These are phyloP conservation scores for Patella depressa DNA, from an alignment of 2,888 invertebrate genomes.

Conservation along the genomic window DNA sequence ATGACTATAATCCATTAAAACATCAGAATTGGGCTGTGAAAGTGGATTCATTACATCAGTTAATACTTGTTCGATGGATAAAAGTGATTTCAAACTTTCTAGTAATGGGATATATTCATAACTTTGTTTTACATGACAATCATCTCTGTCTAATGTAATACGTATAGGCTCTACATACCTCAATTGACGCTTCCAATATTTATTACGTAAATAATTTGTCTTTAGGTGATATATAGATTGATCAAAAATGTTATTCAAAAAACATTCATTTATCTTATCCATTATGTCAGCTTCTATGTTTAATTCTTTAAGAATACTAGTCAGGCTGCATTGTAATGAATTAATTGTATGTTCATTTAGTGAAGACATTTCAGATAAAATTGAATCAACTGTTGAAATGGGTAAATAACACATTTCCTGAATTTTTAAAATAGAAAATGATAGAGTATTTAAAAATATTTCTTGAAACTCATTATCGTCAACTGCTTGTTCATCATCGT, in stretches of 20 bases:
- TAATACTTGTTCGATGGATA: background rate
- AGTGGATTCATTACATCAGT: background rate
- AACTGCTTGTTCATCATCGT: no score
- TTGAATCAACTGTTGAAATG: background rate
- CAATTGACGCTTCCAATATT: background rate
- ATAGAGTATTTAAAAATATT: background rate
- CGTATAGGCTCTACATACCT: background rate
- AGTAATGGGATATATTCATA: slow-evolving; percentile 2
- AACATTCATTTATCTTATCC: background rate
- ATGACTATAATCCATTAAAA: background rate
- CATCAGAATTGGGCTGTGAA: background rate
- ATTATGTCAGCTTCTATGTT: background rate
- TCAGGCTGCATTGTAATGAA: background rate
- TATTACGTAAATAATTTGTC: background rate
- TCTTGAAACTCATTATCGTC: no score
- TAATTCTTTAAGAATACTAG: background rate
- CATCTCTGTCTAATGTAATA: background rate
- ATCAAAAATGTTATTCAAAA: background rate
- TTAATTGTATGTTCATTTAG: background rate
- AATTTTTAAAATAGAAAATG: background rate
- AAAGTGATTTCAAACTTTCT: background rate
- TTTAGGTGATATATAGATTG: background rate
- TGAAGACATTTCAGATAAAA: background rate
- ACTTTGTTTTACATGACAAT: background rate
- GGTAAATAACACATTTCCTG: slow-evolving; percentile 1